A percentile compares a stretch with the other conserved stretches of the same genome.
Conservation (phyloP, 1,140 invertebrate genomes). For the Dufourea novaeangliae region DNA sequence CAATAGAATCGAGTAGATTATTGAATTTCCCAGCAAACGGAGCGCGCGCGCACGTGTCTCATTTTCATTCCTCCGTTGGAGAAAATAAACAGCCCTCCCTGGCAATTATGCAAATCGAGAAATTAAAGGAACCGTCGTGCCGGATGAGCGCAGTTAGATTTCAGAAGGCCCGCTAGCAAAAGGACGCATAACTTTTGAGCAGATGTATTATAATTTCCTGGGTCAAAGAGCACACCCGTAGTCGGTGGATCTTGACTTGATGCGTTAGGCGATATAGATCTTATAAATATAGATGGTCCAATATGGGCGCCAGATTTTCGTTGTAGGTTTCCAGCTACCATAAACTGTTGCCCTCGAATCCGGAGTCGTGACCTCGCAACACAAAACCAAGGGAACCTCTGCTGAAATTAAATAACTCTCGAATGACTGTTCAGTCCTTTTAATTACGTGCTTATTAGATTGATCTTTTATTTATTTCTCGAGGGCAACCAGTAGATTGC, state of each 20-base stretch:
- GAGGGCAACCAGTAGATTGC: too few species aligned
- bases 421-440: neutral
- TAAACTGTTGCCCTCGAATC: neutral
- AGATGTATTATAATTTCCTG: slow-evolving; percentile 60
- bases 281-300: slow-evolving; percentile 75
- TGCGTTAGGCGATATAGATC: slow-evolving; percentile 67
- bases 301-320: slow-evolving; percentile 57
- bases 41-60: slow-evolving; percentile 14
- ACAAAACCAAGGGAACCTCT: neutral
- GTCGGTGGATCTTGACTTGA: slow-evolving; percentile 41
- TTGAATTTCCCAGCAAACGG: slow-evolving; percentile 32
- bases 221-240: slow-evolving; percentile 50
- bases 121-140: slow-evolving; percentile 37
- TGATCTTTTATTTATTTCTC: too few species aligned
- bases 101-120: slow-evolving; percentile 39
- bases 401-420: neutral
- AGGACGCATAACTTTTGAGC: slow-evolving; percentile 49
- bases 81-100: slow-evolving; percentile 2
- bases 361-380: neutral
- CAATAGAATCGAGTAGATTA: slow-evolving; percentile 2
- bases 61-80: slow-evolving; percentile 9
- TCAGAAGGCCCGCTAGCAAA: neutral
- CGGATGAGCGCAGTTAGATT: slow-evolving; percentile 38
- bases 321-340: slow-evolving; percentile 6
- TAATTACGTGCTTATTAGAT: too few species aligned